Evolutionary conservation across 1,140 invertebrate genomes (phyloP), one percentile per base, ranked within the genome.

Genomic region (Popillia japonica): DNA sequence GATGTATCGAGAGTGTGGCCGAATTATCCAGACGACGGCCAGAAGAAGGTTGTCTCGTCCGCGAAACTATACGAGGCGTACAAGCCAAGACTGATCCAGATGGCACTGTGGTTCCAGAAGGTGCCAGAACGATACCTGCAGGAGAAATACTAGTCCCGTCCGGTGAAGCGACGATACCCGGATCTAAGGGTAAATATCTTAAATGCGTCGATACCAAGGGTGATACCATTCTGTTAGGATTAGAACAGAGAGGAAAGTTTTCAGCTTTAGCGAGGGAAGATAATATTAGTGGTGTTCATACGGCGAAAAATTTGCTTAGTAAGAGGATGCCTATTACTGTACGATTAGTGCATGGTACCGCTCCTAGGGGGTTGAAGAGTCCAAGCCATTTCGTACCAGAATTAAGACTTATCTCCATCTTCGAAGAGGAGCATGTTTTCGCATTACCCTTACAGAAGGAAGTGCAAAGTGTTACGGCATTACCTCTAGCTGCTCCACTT

Each of bases 261-360:
- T 97, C 95, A 81, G 94, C 94, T 0, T 89, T 98, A 23, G 96
- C 96, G 40, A 92, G 94, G 83, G 95, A 96, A 86, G 95, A 96
- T 82, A 97, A 96, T 87, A 97, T 98, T 79, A 95, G 95, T 84
- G 96, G 96, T 6, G 96, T 97, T 11, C 96, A 97, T 86, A 94
- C 94, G 72, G 94, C 93, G 7, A 92, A 94, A 82, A 96, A 96
- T 83, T 89, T 98, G 74, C 87, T 98, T 42, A 92, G 92, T 79
- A 97, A 97, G 85, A 89, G 96, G 78, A 90, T 98, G 86, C 97
- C 97, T 2, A 88, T 98, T 72, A 97, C 96, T 75, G 96, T 98
- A 11, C 90, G 96, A 84, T 89, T 98, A 80, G 95, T 98, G 0
- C 95, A 96, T 83, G 96, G 96, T 20, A 94, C 92, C 80, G 92